A percentile compares a stretch with the other conserved stretches of the same genome.
Evolutionary conservation across 2,113 vertebrate species (phyloP).

Genomic region (Actenoides lindsayi): DNA sequence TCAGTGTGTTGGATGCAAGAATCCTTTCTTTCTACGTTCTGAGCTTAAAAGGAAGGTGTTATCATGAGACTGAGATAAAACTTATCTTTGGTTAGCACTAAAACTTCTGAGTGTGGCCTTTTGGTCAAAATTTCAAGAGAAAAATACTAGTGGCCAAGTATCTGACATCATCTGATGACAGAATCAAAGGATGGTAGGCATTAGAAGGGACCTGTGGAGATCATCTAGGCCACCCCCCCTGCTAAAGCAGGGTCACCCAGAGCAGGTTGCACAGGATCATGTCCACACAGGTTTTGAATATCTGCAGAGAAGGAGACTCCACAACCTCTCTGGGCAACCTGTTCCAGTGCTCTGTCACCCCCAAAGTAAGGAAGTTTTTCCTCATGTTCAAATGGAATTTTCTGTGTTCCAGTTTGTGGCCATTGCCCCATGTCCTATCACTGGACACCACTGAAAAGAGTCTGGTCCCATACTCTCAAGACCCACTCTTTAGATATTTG

Average conservation of each 20-base stretch:
- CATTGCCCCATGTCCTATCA: neutral
- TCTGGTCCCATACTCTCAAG: neutral
- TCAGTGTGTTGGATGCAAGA: neutral
- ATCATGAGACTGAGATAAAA: neutral
- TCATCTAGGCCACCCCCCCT: neutral
- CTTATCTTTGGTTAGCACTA: neutral
- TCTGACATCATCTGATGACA: neutral
- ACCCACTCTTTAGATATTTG: neutral
- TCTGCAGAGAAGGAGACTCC: neutral
- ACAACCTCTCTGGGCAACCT: neutral
- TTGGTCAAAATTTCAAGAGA: neutral
- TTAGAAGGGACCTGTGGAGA: neutral
- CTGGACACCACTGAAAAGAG: neutral
- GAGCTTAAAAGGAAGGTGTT: neutral
- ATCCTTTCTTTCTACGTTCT: neutral
- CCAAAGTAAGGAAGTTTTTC: neutral
- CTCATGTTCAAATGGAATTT: neutral
- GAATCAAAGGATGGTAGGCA: neutral
- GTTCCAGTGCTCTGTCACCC: neutral
- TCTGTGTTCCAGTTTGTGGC: neutral
- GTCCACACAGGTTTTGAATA: neutral
- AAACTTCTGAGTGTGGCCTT: neutral
- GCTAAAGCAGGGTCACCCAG: neutral
- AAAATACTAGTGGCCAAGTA: neutral
- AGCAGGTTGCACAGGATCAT: neutral